A percentile compares a stretch with the other conserved stretches of the same genome.
These are phyloP conservation scores for Drosophila quasianomalipes DNA, from an alignment of 2,888 invertebrate genomes.

Conservation along the genomic window DNA sequence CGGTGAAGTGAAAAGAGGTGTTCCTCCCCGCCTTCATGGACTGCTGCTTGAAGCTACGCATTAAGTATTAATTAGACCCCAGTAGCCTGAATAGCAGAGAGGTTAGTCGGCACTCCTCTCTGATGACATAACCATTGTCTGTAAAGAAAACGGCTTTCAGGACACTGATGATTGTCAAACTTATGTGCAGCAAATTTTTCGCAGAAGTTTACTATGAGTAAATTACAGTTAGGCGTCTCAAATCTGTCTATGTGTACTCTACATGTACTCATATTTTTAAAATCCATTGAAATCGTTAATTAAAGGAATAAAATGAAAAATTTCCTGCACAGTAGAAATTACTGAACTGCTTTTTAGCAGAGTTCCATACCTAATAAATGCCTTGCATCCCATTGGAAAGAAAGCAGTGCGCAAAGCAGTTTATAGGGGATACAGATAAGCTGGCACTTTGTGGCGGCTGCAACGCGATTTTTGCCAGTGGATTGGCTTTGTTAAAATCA, in stretches of 20 bases:
- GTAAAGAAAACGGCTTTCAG: background rate
- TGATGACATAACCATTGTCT: constrained; percentile 50
- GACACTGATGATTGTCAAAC: constrained; percentile 15
- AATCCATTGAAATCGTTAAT: background rate
- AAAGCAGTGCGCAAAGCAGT: background rate
- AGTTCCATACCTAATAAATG: background rate
- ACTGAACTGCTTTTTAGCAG: background rate
- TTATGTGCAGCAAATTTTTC: background rate
- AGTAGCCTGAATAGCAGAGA: background rate
- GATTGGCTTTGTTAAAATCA: background rate
- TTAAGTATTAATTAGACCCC: background rate
- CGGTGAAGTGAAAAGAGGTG: no score
- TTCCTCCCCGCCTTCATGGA: no score
- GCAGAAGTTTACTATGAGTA: background rate
- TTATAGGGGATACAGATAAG: background rate
- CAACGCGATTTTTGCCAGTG: background rate
- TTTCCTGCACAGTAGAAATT: background rate
- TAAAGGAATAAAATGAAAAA: background rate
- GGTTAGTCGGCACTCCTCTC: background rate
- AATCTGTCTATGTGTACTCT: background rate
- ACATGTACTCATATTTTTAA: background rate
- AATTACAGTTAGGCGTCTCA: constrained; percentile 6
- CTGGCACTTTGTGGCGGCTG: background rate
- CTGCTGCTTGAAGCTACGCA: no score
- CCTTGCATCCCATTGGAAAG: background rate